These are phyloP conservation scores for Desmophyllum pertusum DNA, from an alignment of 92 coral and sea anemone species.

Conservation along the genomic window DNA sequence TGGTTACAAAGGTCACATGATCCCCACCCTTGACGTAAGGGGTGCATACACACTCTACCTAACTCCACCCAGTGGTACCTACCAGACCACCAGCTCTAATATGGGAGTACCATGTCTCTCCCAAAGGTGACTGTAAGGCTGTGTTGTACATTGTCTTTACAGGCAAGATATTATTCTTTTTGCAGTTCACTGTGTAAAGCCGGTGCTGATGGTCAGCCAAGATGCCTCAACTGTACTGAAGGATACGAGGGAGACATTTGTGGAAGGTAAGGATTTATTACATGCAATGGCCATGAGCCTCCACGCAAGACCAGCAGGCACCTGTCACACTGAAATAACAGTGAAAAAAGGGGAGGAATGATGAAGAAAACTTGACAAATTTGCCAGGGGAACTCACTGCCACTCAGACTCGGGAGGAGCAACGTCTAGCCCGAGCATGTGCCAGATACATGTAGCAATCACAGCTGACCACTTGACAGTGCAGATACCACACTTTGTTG, in stretches of 20 bases:
- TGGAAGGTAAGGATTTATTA: constrained; percentile 64
- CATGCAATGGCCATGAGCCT: too few species aligned
- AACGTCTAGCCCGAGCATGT: too few species aligned
- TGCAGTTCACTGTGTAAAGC: constrained; percentile 78
- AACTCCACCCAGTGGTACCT: background rate
- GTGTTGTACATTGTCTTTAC: background rate
- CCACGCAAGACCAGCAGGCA: too few species aligned
- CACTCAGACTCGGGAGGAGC: too few species aligned
- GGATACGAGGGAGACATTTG: constrained; percentile 91
- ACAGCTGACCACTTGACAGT: too few species aligned
- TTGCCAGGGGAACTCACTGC: too few species aligned
- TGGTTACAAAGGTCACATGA: background rate
- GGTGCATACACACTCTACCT: too few species aligned
- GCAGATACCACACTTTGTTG: too few species aligned
- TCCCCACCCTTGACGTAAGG: background rate
- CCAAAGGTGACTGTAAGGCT: background rate
- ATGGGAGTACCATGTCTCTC: background rate
- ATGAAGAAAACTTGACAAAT: too few species aligned
- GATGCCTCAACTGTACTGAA: constrained; percentile 87
- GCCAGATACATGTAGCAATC: too few species aligned
- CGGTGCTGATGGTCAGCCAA: constrained; percentile 68
- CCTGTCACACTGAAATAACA: too few species aligned
- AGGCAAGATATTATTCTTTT: background rate
- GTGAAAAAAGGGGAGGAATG: too few species aligned
- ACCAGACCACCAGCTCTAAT: background rate